Evolutionary conservation across 2,113 vertebrate species (phyloP).

Genomic region (Emydura subglobosa): DNA sequence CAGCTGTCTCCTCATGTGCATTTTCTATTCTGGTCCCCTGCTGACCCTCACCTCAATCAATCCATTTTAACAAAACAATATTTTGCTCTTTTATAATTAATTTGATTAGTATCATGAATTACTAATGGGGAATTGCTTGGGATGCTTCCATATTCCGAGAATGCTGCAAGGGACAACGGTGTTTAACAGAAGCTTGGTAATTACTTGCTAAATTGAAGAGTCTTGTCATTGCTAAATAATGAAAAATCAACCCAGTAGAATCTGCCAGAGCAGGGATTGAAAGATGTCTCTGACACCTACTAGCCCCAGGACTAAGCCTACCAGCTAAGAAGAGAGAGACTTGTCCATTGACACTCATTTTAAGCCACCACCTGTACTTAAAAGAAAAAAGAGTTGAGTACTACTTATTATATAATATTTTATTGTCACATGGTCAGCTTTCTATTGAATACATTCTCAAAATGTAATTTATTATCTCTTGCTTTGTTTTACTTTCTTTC

Average conservation of each 20-base stretch:
- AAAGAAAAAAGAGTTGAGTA: background rate
- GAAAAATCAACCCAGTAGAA: background rate
- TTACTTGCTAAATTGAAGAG: slow-evolving; percentile 4
- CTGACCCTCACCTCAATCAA: background rate
- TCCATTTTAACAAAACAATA: background rate
- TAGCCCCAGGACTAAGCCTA: too few species aligned
- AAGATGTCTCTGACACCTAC: background rate
- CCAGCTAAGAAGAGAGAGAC: background rate
- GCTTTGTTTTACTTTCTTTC: background rate
- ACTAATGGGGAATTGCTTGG: background rate
- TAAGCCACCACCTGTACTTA: background rate
- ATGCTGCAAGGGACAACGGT: too few species aligned
- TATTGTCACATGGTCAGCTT: background rate
- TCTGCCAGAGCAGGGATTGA: background rate
- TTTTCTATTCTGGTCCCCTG: background rate
- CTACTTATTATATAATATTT: background rate
- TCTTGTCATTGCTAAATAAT: background rate
- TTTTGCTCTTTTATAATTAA: background rate
- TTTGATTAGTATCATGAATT: background rate
- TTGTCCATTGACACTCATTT: background rate
- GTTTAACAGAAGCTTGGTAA: background rate
- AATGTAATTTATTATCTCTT: background rate
- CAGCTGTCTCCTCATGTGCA: background rate
- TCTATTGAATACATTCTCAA: background rate
- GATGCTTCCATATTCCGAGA: background rate